Evolutionary conservation across 2,113 vertebrate species (phyloP).

Genomic region (Mesoclemmys tuberculata): DNA sequence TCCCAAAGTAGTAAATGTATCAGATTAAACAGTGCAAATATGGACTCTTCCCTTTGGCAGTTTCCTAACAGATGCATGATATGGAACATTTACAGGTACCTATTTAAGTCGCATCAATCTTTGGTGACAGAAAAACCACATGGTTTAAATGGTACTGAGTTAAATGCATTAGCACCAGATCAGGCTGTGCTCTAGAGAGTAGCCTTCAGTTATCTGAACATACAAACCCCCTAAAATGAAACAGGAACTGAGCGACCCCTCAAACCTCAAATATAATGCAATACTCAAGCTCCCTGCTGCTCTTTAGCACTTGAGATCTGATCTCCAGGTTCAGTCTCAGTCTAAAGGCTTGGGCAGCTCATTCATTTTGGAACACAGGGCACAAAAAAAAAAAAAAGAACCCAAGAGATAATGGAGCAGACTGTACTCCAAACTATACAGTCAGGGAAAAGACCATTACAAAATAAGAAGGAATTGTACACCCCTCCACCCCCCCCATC

Average conservation of each 20-base stretch:
- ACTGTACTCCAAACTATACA: neutral
- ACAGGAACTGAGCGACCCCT: neutral
- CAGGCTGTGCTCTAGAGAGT: neutral
- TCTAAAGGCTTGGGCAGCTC: neutral
- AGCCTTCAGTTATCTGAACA: neutral
- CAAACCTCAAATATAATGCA: neutral
- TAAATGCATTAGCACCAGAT: neutral
- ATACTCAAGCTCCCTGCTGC: neutral
- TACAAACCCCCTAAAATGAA: neutral
- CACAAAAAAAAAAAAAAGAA: neutral
- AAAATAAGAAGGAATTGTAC: neutral
- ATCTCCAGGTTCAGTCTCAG: too few species aligned
- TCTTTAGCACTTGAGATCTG: neutral
- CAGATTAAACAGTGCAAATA: neutral
- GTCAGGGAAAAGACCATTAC: neutral
- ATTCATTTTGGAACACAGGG: neutral
- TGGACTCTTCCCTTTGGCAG: slow-evolving; percentile 28
- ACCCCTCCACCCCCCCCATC: neutral
- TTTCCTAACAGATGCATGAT: neutral
- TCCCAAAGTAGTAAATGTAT: neutral
- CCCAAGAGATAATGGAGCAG: neutral
- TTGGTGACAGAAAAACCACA: neutral
- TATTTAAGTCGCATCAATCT: neutral
- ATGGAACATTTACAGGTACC: slow-evolving; percentile 17
- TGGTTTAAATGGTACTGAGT: neutral